Percentiles rank a stretch among this genome's conserved stretches.
Evolutionary conservation across 2,797 vertebrate species (phyloP).

Genomic region (Gymnodraco acuticeps): DNA sequence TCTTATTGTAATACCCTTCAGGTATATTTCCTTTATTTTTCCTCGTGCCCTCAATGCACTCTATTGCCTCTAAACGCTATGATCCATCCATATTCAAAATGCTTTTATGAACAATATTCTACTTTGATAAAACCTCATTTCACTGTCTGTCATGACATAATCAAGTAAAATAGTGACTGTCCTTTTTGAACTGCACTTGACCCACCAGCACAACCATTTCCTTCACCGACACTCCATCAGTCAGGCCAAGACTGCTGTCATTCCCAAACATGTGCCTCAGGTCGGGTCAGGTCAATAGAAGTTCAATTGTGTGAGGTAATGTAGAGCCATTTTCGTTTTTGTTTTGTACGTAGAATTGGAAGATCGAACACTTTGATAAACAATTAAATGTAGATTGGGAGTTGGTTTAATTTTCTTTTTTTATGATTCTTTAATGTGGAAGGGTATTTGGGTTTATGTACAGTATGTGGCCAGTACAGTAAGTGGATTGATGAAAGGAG

Average conservation of each 20-base stretch:
- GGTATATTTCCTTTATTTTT: slow-evolving; percentile 28
- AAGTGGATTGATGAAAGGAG: neutral
- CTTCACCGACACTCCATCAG: slow-evolving; percentile 14
- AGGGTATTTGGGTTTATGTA: neutral
- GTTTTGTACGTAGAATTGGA: neutral
- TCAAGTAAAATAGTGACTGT: slow-evolving; percentile 2
- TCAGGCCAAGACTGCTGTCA: slow-evolving; percentile 9
- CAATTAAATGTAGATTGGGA: neutral
- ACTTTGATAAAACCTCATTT: slow-evolving; percentile 33
- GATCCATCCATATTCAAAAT: slow-evolving; percentile 29
- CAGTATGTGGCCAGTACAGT: too few relatives aligned
- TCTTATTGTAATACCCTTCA: slow-evolving; percentile 37
- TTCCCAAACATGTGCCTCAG: slow-evolving; percentile 11
- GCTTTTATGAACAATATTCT: slow-evolving; percentile 21
- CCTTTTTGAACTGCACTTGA: slow-evolving; percentile 32
- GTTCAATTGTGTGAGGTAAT: slow-evolving; percentile 2
- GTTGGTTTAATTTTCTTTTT: neutral
- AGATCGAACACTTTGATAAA: neutral
- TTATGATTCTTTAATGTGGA: neutral
- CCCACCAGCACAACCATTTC: slow-evolving; percentile 2
- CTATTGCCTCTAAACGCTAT: slow-evolving; percentile 17
- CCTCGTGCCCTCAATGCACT: slow-evolving; percentile 17
- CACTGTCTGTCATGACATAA: slow-evolving; percentile 2
- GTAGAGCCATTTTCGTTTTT: neutral
- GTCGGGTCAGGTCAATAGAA: slow-evolving; percentile 11